Base-by-base conservation (phyloP, 2,113 vertebrate genomes). In the Sapajus apella region DNA sequence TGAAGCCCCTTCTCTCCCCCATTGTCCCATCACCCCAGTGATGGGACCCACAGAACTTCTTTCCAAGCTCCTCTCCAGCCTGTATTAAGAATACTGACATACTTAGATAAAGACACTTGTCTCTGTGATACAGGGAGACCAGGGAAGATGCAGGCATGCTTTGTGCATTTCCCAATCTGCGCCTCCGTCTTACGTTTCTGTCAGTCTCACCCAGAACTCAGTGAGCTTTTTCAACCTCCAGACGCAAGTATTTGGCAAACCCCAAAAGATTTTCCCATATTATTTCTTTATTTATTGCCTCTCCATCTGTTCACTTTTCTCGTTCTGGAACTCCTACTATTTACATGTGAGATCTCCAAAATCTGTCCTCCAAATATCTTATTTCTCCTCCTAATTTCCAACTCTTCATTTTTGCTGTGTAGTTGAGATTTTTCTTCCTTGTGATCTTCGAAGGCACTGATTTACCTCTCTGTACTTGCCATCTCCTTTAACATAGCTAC, bases 301-400 rank as follows among this genome's bases (percentile, higher is more conserved):
- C 58, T 70, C 75, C 81, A 75, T 87, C 87, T 95, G 88, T 35
- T 87, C 80, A 20, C 45, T 73, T 94, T 90, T 96, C 30, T 85
- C 70, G 14, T 85, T 87, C 55, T 73, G 61, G 61, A 47, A 55
- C 25, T 25, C n/a, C 84, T 85, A 56, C 50, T 92, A 68, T 68
- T 92, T 90, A 87, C 68, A 70, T 32, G 30, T 37, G 45, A 90
- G 43, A 20, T 66, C 47, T 84, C 68, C 52, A 89, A n/a, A 92
- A 56, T 55, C n/a, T 23, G 23, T 56, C 43, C 58, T 87, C 43
- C 25, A 75, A 61, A 55, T 66, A 32, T 37, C 72, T 90, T 20
- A 25, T 55, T 95, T 87, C 47, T 92, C 50, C 70, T 92, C 84
- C 14, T 21, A 68, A 35, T 68, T 70, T 82, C 43, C 35, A 80